A percentile compares a stretch with the other conserved stretches of the same genome.
phyloP scores from a whole-genome alignment of 2,797 vertebrate genomes.

The Prionace glauca region DNA sequence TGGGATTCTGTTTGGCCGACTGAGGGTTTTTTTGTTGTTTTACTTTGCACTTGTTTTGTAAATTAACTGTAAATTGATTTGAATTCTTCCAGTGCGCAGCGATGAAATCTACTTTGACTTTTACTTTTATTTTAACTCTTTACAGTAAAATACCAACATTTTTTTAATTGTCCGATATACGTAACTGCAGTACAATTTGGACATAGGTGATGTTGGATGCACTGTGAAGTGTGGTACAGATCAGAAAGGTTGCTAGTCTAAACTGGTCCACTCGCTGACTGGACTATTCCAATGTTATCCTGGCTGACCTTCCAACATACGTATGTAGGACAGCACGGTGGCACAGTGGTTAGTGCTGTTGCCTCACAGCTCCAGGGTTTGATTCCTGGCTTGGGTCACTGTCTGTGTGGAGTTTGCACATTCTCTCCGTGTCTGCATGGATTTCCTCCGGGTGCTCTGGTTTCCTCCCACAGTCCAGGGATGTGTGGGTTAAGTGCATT shows the following conservation, averaged over 20 bases:
- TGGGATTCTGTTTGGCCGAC: conserved; percentile 32
- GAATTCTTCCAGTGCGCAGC: neutral
- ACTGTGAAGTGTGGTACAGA: neutral
- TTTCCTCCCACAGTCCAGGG: too few relatives aligned
- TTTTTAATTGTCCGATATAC: neutral
- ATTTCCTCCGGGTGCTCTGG: too few relatives aligned
- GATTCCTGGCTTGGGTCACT: too few relatives aligned
- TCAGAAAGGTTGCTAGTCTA: neutral
- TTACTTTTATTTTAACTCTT: conserved; percentile 29
- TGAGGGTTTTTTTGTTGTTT: conserved; percentile 2
- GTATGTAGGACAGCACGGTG: too few relatives aligned
- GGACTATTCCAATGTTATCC: neutral
- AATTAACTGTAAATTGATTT: conserved; percentile 34
- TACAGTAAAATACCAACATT: neutral
- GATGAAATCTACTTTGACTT: conserved; percentile 29
- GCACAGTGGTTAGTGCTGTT: too few relatives aligned
- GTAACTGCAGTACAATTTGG: neutral
- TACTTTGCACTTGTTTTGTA: conserved; percentile 36
- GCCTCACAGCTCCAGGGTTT: too few relatives aligned
- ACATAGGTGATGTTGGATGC: neutral
- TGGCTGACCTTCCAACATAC: neutral
- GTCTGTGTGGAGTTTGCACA: too few relatives aligned
- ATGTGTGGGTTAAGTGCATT: too few relatives aligned
- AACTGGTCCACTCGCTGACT: neutral
- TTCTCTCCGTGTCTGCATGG: too few relatives aligned